Percentiles rank a stretch among this genome's conserved stretches.
These are phyloP conservation scores for Brachionus plicatilis DNA, from an alignment of 1,140 invertebrate species.

Conservation along the genomic window DNA sequence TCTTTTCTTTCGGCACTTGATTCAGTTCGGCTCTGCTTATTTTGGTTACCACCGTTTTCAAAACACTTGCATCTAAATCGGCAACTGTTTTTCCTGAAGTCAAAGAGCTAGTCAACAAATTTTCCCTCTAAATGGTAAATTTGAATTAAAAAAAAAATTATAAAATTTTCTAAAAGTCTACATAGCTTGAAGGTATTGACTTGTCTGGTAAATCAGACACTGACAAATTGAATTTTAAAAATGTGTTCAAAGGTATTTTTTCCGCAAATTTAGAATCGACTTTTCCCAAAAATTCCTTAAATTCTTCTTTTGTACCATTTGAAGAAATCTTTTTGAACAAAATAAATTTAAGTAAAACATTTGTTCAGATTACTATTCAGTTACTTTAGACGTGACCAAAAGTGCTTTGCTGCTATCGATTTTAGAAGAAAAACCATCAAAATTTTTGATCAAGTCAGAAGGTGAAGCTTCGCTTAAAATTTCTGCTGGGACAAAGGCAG, in stretches of 20 bases:
- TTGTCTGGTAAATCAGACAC: not conserved
- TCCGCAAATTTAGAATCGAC: not conserved
- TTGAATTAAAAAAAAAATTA: not conserved
- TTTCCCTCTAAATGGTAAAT: not conserved
- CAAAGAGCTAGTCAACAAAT: not conserved
- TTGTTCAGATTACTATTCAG: not conserved
- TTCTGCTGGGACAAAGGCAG: not conserved
- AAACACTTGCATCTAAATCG: not conserved
- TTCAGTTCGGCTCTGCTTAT: not conserved
- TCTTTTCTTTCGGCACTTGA: not conserved
- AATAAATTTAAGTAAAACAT: not conserved
- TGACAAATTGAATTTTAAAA: not conserved
- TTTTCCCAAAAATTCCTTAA: not conserved
- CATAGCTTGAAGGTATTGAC: not conserved
- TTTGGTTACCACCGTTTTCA: not conserved
- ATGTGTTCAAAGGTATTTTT: not conserved
- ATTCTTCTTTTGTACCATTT: not conserved
- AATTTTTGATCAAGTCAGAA: not conserved
- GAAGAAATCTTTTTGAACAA: not conserved
- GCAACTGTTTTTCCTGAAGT: not conserved
- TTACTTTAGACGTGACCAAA: not conserved
- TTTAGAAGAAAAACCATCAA: not conserved
- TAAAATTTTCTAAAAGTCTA: not conserved
- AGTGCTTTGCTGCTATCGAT: not conserved
- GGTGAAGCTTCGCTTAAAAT: not conserved